phyloP scores from a whole-genome alignment of 2,113 vertebrate genomes.

The Hippocampus zosterae region DNA sequence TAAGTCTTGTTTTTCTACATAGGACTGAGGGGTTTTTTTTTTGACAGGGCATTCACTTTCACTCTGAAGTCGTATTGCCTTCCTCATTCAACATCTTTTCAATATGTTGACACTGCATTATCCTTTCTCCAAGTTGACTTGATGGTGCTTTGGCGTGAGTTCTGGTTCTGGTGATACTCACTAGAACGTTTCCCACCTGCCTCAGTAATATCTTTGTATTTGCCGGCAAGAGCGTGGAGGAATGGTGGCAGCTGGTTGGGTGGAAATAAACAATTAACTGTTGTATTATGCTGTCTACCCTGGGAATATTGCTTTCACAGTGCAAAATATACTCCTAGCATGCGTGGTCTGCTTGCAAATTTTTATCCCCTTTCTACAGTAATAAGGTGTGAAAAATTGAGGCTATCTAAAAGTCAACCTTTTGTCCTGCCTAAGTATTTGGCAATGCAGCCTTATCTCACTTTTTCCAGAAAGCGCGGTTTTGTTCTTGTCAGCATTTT shows the following conservation, averaged over 20 bases:
- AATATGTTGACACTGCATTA: neutral
- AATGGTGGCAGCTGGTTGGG: constrained; percentile 54
- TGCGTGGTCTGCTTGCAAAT: constrained; percentile 29
- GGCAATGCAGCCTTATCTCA: neutral
- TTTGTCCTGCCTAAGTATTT: constrained; percentile 11
- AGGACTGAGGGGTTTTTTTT: too few relatives aligned
- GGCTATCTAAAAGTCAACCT: constrained; percentile 16
- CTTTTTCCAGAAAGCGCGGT: neutral
- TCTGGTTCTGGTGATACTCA: constrained; percentile 38
- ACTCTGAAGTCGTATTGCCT: neutral
- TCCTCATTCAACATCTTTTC: neutral
- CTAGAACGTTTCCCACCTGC: constrained; percentile 53
- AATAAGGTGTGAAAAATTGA: constrained; percentile 27
- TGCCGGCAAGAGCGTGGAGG: constrained; percentile 51
- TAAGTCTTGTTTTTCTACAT: neutral
- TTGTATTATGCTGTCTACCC: constrained; percentile 40
- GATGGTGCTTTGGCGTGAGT: constrained; percentile 37
- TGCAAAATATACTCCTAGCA: constrained; percentile 43
- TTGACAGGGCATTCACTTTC: neutral
- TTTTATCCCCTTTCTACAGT: constrained; percentile 12
- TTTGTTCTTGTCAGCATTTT: neutral
- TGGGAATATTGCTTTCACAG: constrained; percentile 52
- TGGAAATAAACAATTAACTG: constrained; percentile 58
- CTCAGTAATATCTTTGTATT: constrained; percentile 61
- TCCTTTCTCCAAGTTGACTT: constrained; percentile 7